Evolutionary conservation across 2,113 vertebrate genomes (phyloP).

Genomic region (Lagopus leucura): DNA sequence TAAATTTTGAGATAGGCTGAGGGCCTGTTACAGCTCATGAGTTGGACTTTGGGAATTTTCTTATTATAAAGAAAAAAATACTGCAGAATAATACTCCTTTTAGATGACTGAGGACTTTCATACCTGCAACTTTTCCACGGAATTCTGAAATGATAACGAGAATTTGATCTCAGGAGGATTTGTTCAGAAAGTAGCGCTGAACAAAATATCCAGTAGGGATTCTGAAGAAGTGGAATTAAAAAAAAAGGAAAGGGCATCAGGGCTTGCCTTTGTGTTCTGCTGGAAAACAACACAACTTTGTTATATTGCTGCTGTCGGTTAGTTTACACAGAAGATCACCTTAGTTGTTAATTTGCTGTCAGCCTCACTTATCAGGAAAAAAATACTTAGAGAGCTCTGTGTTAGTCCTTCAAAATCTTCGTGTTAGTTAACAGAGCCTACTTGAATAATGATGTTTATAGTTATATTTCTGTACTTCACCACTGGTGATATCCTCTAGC

Average conservation of each 20-base stretch:
- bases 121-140: not conserved
- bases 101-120: not conserved
- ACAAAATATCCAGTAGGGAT: not conserved
- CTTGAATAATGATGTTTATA: slow-evolving; percentile 39
- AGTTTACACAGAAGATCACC: not conserved
- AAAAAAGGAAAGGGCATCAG: not conserved
- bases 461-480: not conserved
- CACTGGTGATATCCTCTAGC: slow-evolving; percentile 16
- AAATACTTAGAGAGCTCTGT: not conserved
- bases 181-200: not conserved
- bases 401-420: not conserved
- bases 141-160: not conserved
- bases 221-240: not conserved
- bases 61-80: not conserved
- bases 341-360: not conserved
- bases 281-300: not conserved
- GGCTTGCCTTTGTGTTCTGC: not conserved
- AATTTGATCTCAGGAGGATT: not conserved
- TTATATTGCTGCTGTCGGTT: not conserved
- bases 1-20: not conserved
- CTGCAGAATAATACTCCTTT: not conserved
- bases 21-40: not conserved
- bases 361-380: not conserved
- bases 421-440: not conserved
- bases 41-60: not conserved